Evolutionary conservation across 1,140 invertebrate genomes (phyloP).

Genomic region (Bicyclus anynana): DNA sequence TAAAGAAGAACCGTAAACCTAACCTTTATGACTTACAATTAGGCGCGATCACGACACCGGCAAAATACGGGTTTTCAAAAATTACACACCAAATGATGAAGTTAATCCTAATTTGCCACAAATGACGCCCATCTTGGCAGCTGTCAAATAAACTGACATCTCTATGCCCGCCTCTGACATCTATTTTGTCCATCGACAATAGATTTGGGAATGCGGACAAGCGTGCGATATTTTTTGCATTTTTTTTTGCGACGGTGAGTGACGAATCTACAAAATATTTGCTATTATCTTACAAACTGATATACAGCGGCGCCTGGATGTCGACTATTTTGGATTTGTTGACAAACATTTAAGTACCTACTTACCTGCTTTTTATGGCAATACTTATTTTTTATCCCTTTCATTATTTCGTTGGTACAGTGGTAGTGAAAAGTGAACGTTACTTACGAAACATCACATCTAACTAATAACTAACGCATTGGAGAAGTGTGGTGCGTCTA

Average conservation of each 20-base stretch:
- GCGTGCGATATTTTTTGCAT: constrained; percentile 14
- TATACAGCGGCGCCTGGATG: constrained; percentile 22
- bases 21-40: too few species aligned
- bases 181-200: constrained; percentile 33
- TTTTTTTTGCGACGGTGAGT: constrained; percentile 16
- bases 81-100: constrained; percentile 29
- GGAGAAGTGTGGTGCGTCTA: too few species aligned
- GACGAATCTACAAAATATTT: constrained; percentile 28
- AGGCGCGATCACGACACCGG: neutral
- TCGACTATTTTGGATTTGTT: neutral
- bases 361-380: too few species aligned
- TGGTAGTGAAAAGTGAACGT: too few species aligned
- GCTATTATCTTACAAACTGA: constrained; percentile 15
- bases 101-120: constrained; percentile 47
- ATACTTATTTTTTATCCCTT: neutral
- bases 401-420: too few species aligned
- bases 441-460: too few species aligned
- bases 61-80: constrained; percentile 8
- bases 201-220: constrained; percentile 18
- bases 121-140: constrained; percentile 52
- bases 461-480: too few species aligned
- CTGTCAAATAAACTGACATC: constrained; percentile 62
- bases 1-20: too few species aligned
- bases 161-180: constrained; percentile 30
- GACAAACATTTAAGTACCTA: neutral